phyloP scores from a whole-genome alignment of 2,888 invertebrate genomes.

The Zeuzera pyrina region DNA sequence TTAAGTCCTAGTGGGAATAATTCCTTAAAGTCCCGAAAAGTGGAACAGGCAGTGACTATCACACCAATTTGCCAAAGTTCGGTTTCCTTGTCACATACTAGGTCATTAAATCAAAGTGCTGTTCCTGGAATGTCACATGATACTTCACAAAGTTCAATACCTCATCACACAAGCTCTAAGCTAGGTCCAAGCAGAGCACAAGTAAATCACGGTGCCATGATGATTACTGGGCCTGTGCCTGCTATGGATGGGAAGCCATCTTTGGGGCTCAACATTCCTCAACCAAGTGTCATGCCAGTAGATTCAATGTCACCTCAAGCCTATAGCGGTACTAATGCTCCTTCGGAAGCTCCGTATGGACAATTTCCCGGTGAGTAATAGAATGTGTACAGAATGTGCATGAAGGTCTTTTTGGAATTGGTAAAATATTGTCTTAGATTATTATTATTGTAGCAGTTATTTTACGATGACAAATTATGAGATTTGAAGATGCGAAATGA shows the following conservation, averaged over 20 bases:
- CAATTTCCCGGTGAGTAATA: constrained; percentile 53
- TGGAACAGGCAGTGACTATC: constrained; percentile 25
- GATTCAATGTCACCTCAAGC: constrained; percentile 23
- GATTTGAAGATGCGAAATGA: too few relatives aligned
- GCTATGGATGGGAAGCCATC: constrained; percentile 5
- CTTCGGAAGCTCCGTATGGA: constrained; percentile 46
- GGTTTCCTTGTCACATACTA: too few relatives aligned
- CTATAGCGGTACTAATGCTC: constrained; percentile 36
- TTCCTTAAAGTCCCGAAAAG: constrained; percentile 25
- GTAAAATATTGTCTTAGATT: not conserved
- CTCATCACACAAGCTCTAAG: constrained; percentile 20
- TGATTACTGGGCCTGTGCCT: constrained; percentile 27
- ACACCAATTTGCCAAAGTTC: constrained; percentile 26
- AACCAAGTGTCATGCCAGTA: constrained; percentile 21
- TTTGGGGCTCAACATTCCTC: constrained; percentile 3
- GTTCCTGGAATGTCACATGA: constrained; percentile 24
- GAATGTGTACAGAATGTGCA: not conserved
- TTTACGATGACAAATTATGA: too few relatives aligned
- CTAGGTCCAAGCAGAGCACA: constrained; percentile 18
- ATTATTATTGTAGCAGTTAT: too few relatives aligned
- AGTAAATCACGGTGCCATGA: constrained; percentile 33
- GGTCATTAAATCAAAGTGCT: too few relatives aligned
- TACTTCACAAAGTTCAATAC: constrained; percentile 14
- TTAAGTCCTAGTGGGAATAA: constrained; percentile 28
- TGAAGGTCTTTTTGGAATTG: not conserved